A percentile compares a stretch with the other conserved stretches of the same genome.
These are phyloP conservation scores for Pseudanteris insignis DNA, from an alignment of 2,888 invertebrate genomes.

Conservation along the genomic window DNA sequence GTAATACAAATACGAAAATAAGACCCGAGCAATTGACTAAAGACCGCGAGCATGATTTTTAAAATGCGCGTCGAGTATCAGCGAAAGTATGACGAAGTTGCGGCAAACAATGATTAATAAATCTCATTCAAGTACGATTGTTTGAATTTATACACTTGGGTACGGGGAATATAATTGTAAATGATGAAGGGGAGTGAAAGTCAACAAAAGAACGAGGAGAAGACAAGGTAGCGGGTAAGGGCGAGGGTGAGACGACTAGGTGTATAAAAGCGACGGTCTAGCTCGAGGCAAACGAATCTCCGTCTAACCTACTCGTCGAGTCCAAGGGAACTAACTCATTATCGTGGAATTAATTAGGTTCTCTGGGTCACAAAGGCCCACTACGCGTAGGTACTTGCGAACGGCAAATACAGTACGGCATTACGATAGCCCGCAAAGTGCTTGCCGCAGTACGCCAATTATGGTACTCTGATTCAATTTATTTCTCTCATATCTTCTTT, in stretches of 20 bases:
- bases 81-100: too few relatives aligned
- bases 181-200: conserved; percentile 43
- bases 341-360: conserved; percentile 59
- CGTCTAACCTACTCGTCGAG: conserved; percentile 49
- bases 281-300: conserved; percentile 52
- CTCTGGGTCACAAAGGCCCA: conserved; percentile 59
- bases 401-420: conserved; percentile 45
- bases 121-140: conserved; percentile 29
- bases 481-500: conserved; percentile 34
- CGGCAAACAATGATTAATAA: conserved; percentile 35
- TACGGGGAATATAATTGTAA: conserved; percentile 27
- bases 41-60: too few relatives aligned
- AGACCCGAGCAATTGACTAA: too few relatives aligned
- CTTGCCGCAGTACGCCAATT: conserved; percentile 46
- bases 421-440: conserved; percentile 50
- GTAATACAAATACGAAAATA: too few relatives aligned
- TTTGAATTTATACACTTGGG: conserved; percentile 21
- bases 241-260: conserved; percentile 39
- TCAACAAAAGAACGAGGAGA: conserved; percentile 45
- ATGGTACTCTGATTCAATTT: conserved; percentile 44
- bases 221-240: conserved; percentile 43
- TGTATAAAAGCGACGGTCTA: conserved; percentile 44
- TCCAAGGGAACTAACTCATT: conserved; percentile 56
- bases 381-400: conserved; percentile 43
- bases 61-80: too few relatives aligned